Conservation (phyloP, 2,797 vertebrate genomes). For the Gymnopithys bicolor region DNA sequence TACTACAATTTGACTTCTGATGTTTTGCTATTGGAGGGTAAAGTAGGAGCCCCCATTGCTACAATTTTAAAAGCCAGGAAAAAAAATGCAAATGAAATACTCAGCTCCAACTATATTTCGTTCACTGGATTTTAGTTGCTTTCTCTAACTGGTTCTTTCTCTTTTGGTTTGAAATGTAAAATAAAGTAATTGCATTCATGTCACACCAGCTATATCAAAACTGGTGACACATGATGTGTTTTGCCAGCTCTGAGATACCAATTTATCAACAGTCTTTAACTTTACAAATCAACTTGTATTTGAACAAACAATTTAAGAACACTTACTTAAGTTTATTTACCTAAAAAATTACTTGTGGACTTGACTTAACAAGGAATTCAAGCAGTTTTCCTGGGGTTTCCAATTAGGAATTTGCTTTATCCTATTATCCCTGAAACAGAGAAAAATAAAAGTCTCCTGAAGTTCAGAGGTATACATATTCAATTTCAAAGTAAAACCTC, state of each 20-base stretch:
- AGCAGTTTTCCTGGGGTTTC: neutral
- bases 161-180: neutral
- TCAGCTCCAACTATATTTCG: neutral
- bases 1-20: neutral
- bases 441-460: neutral
- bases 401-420: neutral
- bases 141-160: neutral
- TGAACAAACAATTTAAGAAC: neutral
- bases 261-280: slow-evolving; percentile 25
- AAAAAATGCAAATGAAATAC: neutral
- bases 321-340: neutral
- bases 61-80: neutral
- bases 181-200: neutral
- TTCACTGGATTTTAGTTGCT: neutral
- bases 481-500: neutral
- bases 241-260: neutral
- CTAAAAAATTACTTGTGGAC: neutral
- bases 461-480: neutral
- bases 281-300: slow-evolving; percentile 9
- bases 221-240: neutral
- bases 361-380: neutral
- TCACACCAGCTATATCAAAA: neutral
- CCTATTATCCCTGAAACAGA: neutral
- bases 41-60: neutral
- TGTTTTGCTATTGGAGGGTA: neutral